These are phyloP conservation scores for Ascaphus truei DNA, from an alignment of 2,113 vertebrate genomes.

Conservation along the genomic window DNA sequence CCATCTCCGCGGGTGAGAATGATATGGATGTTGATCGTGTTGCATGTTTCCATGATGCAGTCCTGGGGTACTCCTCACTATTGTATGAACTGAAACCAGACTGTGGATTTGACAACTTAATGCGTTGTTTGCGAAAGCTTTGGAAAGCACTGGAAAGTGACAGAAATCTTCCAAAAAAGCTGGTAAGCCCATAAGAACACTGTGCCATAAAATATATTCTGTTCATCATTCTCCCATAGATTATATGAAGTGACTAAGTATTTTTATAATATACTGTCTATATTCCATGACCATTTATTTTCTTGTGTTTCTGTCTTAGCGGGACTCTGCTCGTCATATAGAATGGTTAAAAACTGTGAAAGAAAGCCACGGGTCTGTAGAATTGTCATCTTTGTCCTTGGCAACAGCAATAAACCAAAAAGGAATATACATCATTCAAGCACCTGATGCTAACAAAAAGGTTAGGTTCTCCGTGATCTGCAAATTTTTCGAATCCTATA, in stretches of 20 bases:
- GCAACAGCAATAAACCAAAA: slow-evolving; percentile 86
- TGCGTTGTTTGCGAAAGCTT: slow-evolving; percentile 69
- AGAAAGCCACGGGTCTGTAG: slow-evolving; percentile 92
- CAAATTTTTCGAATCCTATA: too few species aligned
- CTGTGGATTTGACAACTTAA: slow-evolving; percentile 66
- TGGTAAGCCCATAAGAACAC: slow-evolving; percentile 63
- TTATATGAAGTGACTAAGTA: not conserved
- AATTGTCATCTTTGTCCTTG: slow-evolving; percentile 85
- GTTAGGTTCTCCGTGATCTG: too few species aligned
- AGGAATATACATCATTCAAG: slow-evolving; percentile 76
- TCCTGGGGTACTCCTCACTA: slow-evolving; percentile 83
- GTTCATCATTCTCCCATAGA: not conserved
- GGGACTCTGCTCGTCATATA: slow-evolving; percentile 81
- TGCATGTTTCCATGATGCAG: slow-evolving; percentile 86
- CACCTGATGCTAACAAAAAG: slow-evolving; percentile 60
- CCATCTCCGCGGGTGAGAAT: slow-evolving; percentile 95
- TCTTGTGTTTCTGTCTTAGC: slow-evolving; percentile 50
- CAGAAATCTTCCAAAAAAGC: slow-evolving; percentile 72
- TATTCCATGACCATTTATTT: not conserved
- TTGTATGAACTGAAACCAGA: slow-evolving; percentile 73
- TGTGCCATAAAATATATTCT: not conserved
- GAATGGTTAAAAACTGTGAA: slow-evolving; percentile 92
- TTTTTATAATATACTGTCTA: not conserved
- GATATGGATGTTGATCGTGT: slow-evolving; percentile 93
- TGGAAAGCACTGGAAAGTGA: slow-evolving; percentile 90